Conservation (phyloP, 1,140 invertebrate species). For the Ips typographus region DNA sequence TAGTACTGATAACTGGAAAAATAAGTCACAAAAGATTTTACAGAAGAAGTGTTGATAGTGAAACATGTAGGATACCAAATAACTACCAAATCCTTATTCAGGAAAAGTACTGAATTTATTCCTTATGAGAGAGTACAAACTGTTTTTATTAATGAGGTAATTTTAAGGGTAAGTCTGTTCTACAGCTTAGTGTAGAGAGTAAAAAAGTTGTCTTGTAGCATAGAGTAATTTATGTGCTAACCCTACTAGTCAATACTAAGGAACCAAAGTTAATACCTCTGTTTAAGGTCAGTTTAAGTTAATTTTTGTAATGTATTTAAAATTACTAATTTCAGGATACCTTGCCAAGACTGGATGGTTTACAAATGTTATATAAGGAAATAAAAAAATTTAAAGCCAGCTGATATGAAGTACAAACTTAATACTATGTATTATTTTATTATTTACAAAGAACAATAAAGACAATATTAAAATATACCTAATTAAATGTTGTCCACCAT, state of each 20-base stretch:
- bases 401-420: not conserved
- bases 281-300: slow-evolving; percentile 44
- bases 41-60: slow-evolving; percentile 57
- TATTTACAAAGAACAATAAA: too few species aligned
- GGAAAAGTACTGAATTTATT: slow-evolving; percentile 53
- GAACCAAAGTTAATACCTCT: slow-evolving; percentile 44
- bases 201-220: slow-evolving; percentile 45
- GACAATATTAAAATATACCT: too few species aligned
- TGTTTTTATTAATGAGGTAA: slow-evolving; percentile 64
- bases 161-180: slow-evolving; percentile 55
- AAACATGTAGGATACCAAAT: slow-evolving; percentile 59
- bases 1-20: not conserved
- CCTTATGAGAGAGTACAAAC: slow-evolving; percentile 57
- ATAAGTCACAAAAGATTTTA: slow-evolving; percentile 33
- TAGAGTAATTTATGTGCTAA: slow-evolving; percentile 52
- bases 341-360: slow-evolving; percentile 30
- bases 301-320: not conserved
- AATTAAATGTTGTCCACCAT: too few species aligned
- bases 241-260: slow-evolving; percentile 47
- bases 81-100: slow-evolving; percentile 50
- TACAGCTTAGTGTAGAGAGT: slow-evolving; percentile 4
- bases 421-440: too few species aligned
- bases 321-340: slow-evolving; percentile 11
- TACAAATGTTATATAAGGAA: slow-evolving; percentile 29
- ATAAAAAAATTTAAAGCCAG: slow-evolving; percentile 14